Conservation (phyloP, 2,113 vertebrate species). For the Vanacampus margaritifer region DNA sequence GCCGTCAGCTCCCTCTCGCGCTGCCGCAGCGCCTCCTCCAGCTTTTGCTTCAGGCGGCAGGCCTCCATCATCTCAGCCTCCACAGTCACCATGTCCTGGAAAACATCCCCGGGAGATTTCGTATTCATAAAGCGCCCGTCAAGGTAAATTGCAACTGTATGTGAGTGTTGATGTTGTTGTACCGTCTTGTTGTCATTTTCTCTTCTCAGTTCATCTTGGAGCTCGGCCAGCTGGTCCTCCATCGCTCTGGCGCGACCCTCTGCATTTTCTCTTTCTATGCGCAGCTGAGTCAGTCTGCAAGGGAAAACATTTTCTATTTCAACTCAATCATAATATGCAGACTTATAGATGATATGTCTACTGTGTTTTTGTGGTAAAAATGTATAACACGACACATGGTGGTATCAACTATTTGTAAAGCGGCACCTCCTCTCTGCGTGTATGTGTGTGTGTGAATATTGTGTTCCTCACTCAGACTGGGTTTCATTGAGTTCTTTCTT, state of each 20-base stretch:
- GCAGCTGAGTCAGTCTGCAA: slow-evolving; percentile 70
- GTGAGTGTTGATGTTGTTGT: slow-evolving; percentile 8
- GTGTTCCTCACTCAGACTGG: slow-evolving; percentile 77
- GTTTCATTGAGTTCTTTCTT: slow-evolving; percentile 78
- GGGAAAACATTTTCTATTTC: not conserved
- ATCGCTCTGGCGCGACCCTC: slow-evolving; percentile 65
- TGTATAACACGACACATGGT: too few relatives aligned
- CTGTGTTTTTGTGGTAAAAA: too few relatives aligned
- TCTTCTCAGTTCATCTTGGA: slow-evolving; percentile 77
- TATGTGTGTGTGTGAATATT: slow-evolving; percentile 10
- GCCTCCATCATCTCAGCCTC: slow-evolving; percentile 62
- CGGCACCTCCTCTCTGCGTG: not conserved
- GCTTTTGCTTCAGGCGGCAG: slow-evolving; percentile 67
- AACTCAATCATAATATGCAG: not conserved
- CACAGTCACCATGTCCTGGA: slow-evolving; percentile 53
- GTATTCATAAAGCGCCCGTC: not conserved
- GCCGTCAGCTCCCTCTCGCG: slow-evolving; percentile 77
- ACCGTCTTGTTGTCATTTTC: slow-evolving; percentile 63
- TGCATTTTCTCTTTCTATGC: slow-evolving; percentile 66
- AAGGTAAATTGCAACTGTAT: not conserved
- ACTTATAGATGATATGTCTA: not conserved
- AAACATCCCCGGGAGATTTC: not conserved
- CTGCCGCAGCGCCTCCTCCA: slow-evolving; percentile 81
- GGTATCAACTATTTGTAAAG: too few relatives aligned
- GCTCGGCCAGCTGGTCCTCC: slow-evolving; percentile 78